Conservation (phyloP, 1,140 invertebrate genomes). For the Polyergus mexicanus region DNA sequence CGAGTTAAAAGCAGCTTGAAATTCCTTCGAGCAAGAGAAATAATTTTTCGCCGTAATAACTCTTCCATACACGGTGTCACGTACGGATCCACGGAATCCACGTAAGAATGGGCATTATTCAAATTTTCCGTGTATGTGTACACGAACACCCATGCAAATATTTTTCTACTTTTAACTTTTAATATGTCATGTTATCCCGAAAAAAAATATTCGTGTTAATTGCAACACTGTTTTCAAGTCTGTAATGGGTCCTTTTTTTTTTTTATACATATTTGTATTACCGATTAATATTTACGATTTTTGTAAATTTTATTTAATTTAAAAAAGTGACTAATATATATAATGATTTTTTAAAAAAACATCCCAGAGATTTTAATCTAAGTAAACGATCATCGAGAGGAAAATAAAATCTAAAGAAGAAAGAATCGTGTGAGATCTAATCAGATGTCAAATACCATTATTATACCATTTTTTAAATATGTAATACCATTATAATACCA, state of each 20-base stretch:
- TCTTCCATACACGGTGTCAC: slow-evolving; percentile 31
- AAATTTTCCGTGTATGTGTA: not conserved
- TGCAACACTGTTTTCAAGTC: not conserved
- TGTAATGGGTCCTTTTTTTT: not conserved
- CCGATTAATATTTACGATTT: not conserved
- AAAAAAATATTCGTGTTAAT: not conserved
- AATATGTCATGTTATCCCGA: not conserved
- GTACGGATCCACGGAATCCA: slow-evolving; percentile 24
- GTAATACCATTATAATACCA: slow-evolving; percentile 41
- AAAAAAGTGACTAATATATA: slow-evolving; percentile 33
- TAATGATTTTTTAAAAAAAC: not conserved
- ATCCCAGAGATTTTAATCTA: not conserved
- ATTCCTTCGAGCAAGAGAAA: slow-evolving; percentile 30
- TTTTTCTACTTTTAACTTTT: not conserved
- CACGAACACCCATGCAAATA: not conserved
- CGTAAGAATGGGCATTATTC: not conserved
- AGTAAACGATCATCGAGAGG: not conserved
- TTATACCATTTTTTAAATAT: slow-evolving; percentile 10
- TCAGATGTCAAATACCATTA: not conserved
- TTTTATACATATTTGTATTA: not conserved
- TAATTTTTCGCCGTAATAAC: slow-evolving; percentile 39
- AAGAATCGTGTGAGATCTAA: slow-evolving; percentile 37
- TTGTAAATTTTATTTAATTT: slow-evolving; percentile 30
- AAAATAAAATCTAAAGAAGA: not conserved
- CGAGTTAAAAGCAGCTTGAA: slow-evolving; percentile 37